These are phyloP conservation scores for Scolopax bukidnonensis DNA, from an alignment of 2,797 vertebrate genomes.

Conservation along the genomic window DNA sequence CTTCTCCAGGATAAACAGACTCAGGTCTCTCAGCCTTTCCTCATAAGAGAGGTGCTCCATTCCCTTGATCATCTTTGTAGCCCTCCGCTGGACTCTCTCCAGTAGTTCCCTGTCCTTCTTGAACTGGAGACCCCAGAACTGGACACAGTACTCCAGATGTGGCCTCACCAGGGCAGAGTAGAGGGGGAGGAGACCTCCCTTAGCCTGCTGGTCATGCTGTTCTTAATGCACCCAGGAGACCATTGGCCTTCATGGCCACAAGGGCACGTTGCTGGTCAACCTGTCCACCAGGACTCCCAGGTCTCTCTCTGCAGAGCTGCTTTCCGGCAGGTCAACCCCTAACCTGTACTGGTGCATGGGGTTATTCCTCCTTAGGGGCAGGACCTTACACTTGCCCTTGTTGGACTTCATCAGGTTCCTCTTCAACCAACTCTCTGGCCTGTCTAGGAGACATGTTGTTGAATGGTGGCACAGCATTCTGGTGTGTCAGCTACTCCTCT, in stretches of 20 bases:
- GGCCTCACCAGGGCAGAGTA: not conserved
- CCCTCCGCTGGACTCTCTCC: not conserved
- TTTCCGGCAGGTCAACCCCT: not conserved
- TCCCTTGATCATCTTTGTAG: not conserved
- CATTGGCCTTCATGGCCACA: not conserved
- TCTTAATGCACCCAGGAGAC: not conserved
- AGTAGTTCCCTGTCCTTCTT: not conserved
- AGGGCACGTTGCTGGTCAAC: not conserved
- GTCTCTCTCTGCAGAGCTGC: not conserved
- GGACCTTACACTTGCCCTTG: not conserved
- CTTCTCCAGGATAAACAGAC: not conserved
- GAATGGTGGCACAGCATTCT: not conserved
- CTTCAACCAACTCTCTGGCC: not conserved
- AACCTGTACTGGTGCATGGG: not conserved
- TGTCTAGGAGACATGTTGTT: not conserved
- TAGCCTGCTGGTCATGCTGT: not conserved
- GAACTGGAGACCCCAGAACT: not conserved
- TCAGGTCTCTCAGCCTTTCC: not conserved
- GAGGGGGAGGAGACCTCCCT: not conserved
- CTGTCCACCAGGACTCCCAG: not conserved
- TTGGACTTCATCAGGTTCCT: not conserved
- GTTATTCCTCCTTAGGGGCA: not conserved
- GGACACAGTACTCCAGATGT: not conserved
- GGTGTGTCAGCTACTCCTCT: not conserved
- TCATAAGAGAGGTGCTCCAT: not conserved